Evolutionary conservation across 1,140 invertebrate genomes (phyloP).

Genomic region (Mylabris phalerata): DNA sequence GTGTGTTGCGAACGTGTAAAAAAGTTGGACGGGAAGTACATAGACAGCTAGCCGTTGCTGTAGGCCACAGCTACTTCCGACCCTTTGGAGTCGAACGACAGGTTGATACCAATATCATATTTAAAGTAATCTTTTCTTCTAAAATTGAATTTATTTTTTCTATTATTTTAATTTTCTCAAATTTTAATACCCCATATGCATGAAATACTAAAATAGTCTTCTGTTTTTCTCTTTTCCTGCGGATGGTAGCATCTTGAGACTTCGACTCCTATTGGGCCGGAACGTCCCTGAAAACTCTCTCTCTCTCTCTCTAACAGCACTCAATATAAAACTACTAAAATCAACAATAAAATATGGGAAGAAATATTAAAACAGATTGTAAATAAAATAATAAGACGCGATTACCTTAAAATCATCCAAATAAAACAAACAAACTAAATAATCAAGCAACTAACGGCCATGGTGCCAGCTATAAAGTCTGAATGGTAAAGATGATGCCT

Average conservation of each 20-base stretch:
- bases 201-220: conserved; percentile 6
- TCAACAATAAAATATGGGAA: conserved; percentile 8
- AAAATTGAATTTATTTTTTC: not conserved
- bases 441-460: conserved; percentile 11
- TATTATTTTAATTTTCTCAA: not conserved
- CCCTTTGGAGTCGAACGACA: conserved; percentile 40
- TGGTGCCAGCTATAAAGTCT: conserved; percentile 11
- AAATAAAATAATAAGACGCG: conserved; percentile 7
- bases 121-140: not conserved
- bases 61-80: conserved; percentile 49
- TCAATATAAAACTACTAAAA: conserved; percentile 17
- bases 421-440: conserved; percentile 1
- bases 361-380: conserved; percentile 8
- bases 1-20: conserved; percentile 25
- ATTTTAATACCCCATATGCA: not conserved
- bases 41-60: conserved; percentile 59
- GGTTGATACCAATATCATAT: conserved; percentile 24
- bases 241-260: conserved; percentile 37
- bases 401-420: conserved; percentile 2
- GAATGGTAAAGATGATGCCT: conserved; percentile 14
- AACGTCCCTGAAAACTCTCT: conserved; percentile 40
- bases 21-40: conserved; percentile 47
- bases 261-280: conserved; percentile 40
- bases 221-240: conserved; percentile 15
- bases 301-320: conserved; percentile 40